phyloP scores from a whole-genome alignment of 1,140 invertebrate species.

The Atopsyche davidsoni region DNA sequence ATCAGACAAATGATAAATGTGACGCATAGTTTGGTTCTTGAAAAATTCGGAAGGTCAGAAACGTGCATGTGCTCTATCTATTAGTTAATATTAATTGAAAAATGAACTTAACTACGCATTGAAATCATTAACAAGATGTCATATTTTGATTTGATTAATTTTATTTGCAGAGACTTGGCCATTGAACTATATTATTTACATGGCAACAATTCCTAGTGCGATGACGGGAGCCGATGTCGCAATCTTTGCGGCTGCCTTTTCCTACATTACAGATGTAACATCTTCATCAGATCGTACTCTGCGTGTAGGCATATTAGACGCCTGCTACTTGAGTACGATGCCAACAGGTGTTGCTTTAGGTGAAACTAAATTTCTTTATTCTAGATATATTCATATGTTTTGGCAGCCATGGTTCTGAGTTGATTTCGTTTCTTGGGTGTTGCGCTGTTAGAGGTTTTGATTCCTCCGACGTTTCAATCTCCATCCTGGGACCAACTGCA shows the following conservation, averaged over 20 bases:
- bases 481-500: too few species aligned
- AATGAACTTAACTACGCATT: slow-evolving; percentile 1
- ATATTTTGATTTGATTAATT: slow-evolving; percentile 10
- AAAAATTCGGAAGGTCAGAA: too few species aligned
- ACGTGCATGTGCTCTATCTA: not conserved
- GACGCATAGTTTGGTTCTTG: too few species aligned
- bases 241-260: slow-evolving; percentile 66
- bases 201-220: slow-evolving; percentile 64
- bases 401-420: too few species aligned
- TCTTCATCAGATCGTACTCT: slow-evolving; percentile 57
- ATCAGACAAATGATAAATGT: too few species aligned
- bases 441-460: too few species aligned
- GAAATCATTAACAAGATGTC: too few species aligned
- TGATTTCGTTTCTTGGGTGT: too few species aligned
- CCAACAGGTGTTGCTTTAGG: slow-evolving; percentile 64
- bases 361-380: slow-evolving; percentile 33
- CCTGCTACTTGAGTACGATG: slow-evolving; percentile 67
- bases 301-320: slow-evolving; percentile 66
- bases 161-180: slow-evolving; percentile 53
- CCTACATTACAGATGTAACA: slow-evolving; percentile 67
- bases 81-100: slow-evolving; percentile 6
- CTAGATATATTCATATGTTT: too few species aligned
- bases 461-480: too few species aligned
- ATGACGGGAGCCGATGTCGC: slow-evolving; percentile 67
- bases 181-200: slow-evolving; percentile 65